A percentile compares a stretch with the other conserved stretches of the same genome.
Conservation (phyloP, 35 echinoderm and acorn worm species). For the Diadema setosum region DNA sequence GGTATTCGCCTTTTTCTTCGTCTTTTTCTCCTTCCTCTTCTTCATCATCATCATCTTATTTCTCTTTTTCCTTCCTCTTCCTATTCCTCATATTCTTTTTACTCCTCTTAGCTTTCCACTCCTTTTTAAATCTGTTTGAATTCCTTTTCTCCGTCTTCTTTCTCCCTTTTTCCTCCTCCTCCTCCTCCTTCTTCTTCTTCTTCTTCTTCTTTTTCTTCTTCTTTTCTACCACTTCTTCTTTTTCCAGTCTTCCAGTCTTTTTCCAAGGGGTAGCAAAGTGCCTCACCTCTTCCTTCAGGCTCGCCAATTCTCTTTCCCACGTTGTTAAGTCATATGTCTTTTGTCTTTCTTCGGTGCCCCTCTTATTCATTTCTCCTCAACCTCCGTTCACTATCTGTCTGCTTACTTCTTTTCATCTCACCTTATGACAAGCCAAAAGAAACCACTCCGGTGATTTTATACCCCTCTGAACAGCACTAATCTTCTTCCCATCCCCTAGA, state of each 20-base stretch:
- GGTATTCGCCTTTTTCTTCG: no score
- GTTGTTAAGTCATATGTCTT: no score
- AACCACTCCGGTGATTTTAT: no score
- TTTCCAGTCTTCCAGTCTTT: background rate
- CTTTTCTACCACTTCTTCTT: background rate
- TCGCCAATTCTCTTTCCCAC: background rate
- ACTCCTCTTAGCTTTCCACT: background rate
- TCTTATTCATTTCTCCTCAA: background rate
- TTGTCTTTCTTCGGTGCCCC: background rate
- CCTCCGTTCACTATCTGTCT: background rate
- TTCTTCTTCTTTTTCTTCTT: background rate
- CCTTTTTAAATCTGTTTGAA: background rate
- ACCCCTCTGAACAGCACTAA: no score
- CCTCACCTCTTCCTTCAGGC: background rate
- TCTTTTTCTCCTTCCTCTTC: background rate
- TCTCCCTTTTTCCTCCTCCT: background rate
- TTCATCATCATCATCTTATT: background rate
- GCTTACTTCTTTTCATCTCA: background rate
- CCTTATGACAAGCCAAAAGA: background rate
- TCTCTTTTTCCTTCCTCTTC: background rate
- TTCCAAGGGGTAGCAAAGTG: no score
- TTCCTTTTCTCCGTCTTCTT: background rate
- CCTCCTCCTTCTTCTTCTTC: background rate
- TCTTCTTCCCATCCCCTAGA: no score
- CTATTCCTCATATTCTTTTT: background rate